A percentile compares a stretch with the other conserved stretches of the same genome.
phyloP scores from a whole-genome alignment of 2,797 vertebrate genomes.

The Rhabdomys pumilio region DNA sequence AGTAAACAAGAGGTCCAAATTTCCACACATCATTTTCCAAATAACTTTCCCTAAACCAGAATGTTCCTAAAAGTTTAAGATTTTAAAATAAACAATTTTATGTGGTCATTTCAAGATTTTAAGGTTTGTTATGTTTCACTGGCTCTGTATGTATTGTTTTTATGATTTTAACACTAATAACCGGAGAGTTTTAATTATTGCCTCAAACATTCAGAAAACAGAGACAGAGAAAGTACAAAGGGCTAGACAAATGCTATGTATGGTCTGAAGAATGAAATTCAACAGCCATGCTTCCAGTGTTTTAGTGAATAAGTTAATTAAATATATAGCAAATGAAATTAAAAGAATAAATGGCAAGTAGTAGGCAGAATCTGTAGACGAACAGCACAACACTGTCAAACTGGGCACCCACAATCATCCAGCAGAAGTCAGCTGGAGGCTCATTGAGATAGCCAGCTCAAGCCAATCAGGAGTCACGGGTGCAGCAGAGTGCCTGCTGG shows the following conservation, averaged over 20 bases:
- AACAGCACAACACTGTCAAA: neutral
- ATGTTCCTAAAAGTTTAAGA: neutral
- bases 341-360: neutral
- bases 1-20: slow-evolving; percentile 4
- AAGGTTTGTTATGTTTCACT: neutral
- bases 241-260: neutral
- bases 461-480: neutral
- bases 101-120: slow-evolving; percentile 24
- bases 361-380: neutral
- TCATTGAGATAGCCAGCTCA: neutral
- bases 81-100: slow-evolving; percentile 15
- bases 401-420: neutral
- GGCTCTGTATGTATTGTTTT: neutral
- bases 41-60: slow-evolving; percentile 6
- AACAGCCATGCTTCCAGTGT: neutral
- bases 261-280: neutral
- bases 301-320: neutral
- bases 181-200: neutral
- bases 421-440: neutral
- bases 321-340: neutral
- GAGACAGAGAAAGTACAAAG: slow-evolving; percentile 23
- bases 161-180: neutral
- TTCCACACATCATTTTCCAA: neutral
- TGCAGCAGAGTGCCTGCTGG: neutral
- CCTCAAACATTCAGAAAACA: slow-evolving; percentile 32